These are phyloP conservation scores for Bubo bubo DNA, from an alignment of 2,113 vertebrate genomes.

Conservation along the genomic window DNA sequence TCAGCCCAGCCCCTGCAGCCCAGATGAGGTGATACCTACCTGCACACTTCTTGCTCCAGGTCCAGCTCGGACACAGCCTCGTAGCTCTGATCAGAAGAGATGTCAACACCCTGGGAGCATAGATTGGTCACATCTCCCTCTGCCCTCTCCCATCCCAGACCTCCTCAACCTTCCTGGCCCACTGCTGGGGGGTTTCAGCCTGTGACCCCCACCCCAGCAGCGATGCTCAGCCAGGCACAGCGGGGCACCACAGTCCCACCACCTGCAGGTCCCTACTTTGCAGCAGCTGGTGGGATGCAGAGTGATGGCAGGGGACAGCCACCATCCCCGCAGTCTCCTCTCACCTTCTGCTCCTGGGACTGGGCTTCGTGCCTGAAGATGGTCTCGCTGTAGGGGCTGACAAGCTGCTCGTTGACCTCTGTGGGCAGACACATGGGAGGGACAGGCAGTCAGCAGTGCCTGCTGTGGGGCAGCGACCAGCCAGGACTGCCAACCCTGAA, in stretches of 20 bases:
- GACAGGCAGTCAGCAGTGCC: not conserved
- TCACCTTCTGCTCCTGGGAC: constrained; percentile 72
- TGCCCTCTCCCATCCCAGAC: not conserved
- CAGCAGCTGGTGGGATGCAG: not conserved
- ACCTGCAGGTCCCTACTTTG: not conserved
- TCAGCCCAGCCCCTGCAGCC: not conserved
- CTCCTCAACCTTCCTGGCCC: not conserved
- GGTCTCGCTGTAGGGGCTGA: constrained; percentile 87
- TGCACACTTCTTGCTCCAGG: constrained; percentile 42
- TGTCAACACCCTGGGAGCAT: constrained; percentile 11
- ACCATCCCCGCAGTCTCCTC: not conserved
- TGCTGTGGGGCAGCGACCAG: not conserved
- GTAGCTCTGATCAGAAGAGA: constrained; percentile 49
- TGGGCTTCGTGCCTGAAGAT: constrained; percentile 72
- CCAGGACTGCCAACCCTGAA: not conserved
- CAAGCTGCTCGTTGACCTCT: constrained; percentile 35
- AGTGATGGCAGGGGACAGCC: not conserved
- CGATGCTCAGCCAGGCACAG: not conserved
- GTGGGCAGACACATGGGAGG: not conserved
- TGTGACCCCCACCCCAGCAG: not conserved
- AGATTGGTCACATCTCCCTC: not conserved
- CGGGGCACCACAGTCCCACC: fast-evolving
- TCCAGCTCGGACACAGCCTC: constrained; percentile 48
- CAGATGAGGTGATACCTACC: constrained; percentile 36
- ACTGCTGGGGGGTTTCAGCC: fast-evolving